These are phyloP conservation scores for Gavialis gangeticus DNA, from an alignment of 2,113 vertebrate species.

Conservation along the genomic window DNA sequence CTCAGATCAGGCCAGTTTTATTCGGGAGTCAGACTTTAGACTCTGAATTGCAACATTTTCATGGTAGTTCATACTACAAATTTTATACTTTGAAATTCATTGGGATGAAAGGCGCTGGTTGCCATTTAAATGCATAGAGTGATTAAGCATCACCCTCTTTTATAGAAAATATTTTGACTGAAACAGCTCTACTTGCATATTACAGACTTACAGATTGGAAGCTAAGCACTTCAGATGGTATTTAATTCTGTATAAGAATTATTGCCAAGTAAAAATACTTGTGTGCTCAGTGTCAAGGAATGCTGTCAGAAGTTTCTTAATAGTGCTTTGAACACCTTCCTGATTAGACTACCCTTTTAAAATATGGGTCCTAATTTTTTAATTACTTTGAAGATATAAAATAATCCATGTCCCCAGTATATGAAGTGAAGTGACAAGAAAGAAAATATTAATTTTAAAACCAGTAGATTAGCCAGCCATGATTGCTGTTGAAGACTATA, in stretches of 20 bases:
- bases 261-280: background rate
- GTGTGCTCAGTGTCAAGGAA: too few relatives aligned
- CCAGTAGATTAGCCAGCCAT: background rate
- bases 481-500: slow-evolving; percentile 42
- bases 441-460: slow-evolving; percentile 12
- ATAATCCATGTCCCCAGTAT: background rate
- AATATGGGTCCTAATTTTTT: too few relatives aligned
- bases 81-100: background rate
- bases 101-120: background rate
- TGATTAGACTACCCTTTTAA: background rate
- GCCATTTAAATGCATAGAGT: background rate
- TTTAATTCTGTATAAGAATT: background rate
- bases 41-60: background rate
- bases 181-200: background rate
- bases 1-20: background rate
- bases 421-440: background rate
- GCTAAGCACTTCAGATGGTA: too few relatives aligned
- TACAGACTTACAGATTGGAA: too few relatives aligned
- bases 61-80: background rate
- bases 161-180: background rate
- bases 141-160: background rate
- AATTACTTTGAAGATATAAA: fast-evolving
- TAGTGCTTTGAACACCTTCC: background rate
- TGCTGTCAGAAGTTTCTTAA: too few relatives aligned
- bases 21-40: background rate